These are phyloP conservation scores for Strix uralensis DNA, from an alignment of 2,113 vertebrate species.

Conservation along the genomic window DNA sequence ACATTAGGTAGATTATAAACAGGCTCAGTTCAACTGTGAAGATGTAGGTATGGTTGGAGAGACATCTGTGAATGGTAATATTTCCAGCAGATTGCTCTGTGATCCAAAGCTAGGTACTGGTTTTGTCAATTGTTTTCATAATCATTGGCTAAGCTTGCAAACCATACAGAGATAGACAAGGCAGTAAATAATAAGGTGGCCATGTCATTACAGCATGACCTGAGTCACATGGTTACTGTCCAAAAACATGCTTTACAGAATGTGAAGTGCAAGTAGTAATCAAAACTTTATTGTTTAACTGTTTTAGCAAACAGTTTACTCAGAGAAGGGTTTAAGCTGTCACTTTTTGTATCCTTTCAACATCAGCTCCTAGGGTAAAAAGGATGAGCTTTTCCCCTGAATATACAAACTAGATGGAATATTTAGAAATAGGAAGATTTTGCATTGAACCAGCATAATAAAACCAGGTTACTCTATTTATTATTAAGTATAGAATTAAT, in stretches of 20 bases:
- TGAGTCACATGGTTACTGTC: background rate
- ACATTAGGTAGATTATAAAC: background rate
- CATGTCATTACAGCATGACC: background rate
- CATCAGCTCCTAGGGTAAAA: background rate
- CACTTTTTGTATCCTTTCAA: background rate
- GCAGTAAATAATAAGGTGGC: background rate
- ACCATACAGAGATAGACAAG: background rate
- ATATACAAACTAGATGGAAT: background rate
- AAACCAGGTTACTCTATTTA: background rate
- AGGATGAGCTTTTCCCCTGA: background rate
- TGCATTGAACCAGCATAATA: background rate
- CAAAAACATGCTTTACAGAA: background rate
- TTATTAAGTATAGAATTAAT: background rate
- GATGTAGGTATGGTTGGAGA: background rate
- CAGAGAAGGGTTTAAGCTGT: background rate
- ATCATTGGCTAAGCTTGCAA: background rate
- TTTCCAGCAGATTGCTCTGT: background rate
- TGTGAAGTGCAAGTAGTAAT: background rate
- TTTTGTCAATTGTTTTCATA: background rate
- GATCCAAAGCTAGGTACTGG: background rate
- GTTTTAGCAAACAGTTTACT: background rate
- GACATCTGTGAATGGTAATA: background rate
- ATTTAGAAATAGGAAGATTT: background rate
- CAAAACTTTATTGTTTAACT: background rate
- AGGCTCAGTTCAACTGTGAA: background rate